Percentiles rank a stretch among this genome's conserved stretches.
phyloP scores from a whole-genome alignment of 2,113 vertebrate species.

The Mandrillus leucophaeus region DNA sequence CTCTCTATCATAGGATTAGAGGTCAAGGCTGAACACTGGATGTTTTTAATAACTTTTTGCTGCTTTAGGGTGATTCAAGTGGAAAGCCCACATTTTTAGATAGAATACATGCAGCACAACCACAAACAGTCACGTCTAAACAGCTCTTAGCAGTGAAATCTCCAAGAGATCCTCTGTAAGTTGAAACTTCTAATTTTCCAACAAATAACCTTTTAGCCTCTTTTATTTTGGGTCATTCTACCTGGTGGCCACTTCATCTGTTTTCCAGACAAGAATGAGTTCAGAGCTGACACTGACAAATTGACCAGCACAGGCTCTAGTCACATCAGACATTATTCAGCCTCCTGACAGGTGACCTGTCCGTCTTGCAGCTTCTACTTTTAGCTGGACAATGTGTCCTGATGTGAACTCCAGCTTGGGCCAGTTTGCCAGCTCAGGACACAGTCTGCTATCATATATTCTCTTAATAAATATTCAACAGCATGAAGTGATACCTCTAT shows the following conservation, averaged over 20 bases:
- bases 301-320: constrained; percentile 19
- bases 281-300: constrained; percentile 65
- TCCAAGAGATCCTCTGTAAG: not conserved
- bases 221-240: constrained; percentile 45
- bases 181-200: constrained; percentile 58
- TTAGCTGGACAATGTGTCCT: not conserved
- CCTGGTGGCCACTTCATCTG: constrained; percentile 54
- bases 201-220: constrained; percentile 43
- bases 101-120: not conserved
- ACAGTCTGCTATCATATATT: not conserved
- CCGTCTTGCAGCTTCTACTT: not conserved
- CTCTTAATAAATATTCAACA: not conserved
- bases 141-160: constrained; percentile 16
- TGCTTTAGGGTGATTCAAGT: not conserved
- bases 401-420: not conserved
- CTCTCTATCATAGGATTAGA: not conserved
- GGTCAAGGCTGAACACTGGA: not conserved
- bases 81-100: constrained; percentile 45
- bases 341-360: constrained; percentile 39
- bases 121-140: not conserved
- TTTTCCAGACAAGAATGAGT: constrained; percentile 55
- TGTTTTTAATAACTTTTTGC: not conserved
- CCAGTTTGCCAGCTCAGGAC: not conserved
- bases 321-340: constrained; percentile 42
- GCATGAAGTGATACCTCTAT: not conserved